These are phyloP conservation scores for Dasysyrphus tricinctus DNA, from an alignment of 2,888 invertebrate species.

Conservation along the genomic window DNA sequence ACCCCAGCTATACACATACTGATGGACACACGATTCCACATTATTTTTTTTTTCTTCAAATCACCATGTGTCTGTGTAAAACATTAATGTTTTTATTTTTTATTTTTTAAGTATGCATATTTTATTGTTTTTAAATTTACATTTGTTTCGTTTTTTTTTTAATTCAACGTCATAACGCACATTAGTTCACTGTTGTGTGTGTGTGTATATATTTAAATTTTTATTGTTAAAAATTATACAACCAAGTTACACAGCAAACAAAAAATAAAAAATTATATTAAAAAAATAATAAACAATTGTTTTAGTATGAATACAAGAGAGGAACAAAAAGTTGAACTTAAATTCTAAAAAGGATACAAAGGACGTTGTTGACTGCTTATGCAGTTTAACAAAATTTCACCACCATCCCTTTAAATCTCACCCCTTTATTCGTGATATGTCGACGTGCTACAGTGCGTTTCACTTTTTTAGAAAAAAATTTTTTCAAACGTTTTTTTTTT, in stretches of 20 bases:
- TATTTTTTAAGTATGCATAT: constrained; percentile 14
- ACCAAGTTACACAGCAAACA: constrained; percentile 70
- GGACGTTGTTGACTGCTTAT: constrained; percentile 34
- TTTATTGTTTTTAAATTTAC: constrained; percentile 60
- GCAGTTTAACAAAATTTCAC: constrained; percentile 22
- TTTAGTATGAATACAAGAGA: constrained; percentile 70
- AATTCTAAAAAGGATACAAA: constrained; percentile 67
- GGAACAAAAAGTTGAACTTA: constrained; percentile 74
- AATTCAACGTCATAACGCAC: constrained; percentile 60
- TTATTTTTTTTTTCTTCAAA: constrained; percentile 1
- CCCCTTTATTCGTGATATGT: constrained; percentile 60
- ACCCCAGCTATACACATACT: constrained; percentile 59
- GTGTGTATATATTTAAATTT: constrained; percentile 47
- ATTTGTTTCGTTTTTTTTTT: constrained; percentile 30
- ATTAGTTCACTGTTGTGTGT: constrained; percentile 56
- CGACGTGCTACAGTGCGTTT: constrained; percentile 2
- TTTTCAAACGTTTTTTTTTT: not conserved
- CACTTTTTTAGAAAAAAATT: not conserved
- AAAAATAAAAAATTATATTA: constrained; percentile 38
- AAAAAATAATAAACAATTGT: constrained; percentile 48
- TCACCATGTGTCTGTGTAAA: constrained; percentile 57
- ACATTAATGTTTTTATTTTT: constrained; percentile 12
- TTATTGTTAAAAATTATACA: constrained; percentile 63
- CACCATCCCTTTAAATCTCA: constrained; percentile 1
- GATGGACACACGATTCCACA: constrained; percentile 33